phyloP scores from a whole-genome alignment of 2,888 invertebrate species.

The Prosapia bicincta region DNA sequence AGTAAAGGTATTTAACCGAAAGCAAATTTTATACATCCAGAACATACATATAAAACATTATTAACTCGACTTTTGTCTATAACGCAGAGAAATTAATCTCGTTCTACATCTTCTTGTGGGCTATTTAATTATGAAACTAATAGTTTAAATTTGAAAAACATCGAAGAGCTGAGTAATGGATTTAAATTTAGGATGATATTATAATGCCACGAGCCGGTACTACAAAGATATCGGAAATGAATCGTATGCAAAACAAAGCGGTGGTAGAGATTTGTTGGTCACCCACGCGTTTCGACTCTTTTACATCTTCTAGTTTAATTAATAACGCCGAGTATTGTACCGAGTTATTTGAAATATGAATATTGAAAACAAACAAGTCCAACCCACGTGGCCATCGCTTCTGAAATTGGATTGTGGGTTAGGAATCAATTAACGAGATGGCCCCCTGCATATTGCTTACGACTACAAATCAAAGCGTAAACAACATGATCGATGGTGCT shows the following conservation, averaged over 20 bases:
- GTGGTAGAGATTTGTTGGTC: neutral
- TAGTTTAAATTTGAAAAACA: too few relatives aligned
- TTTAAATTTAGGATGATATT: too few relatives aligned
- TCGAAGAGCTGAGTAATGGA: too few relatives aligned
- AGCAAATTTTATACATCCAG: too few relatives aligned
- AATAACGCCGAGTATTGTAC: neutral
- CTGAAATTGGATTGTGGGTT: conserved; percentile 2
- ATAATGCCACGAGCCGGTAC: neutral
- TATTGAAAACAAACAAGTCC: conserved; percentile 2
- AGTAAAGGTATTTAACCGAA: too few relatives aligned
- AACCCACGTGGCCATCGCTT: neutral
- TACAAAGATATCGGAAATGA: neutral
- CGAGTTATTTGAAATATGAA: neutral
- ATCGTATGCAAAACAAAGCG: neutral
- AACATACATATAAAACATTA: too few relatives aligned
- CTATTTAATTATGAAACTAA: too few relatives aligned
- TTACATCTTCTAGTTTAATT: neutral
- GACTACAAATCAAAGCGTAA: neutral
- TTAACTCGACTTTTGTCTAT: too few relatives aligned
- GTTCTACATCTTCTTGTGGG: too few relatives aligned
- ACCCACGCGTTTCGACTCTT: neutral
- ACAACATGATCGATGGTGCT: neutral
- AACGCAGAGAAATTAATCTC: too few relatives aligned
- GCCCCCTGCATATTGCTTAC: neutral
- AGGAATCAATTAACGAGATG: neutral